Percentiles rank a stretch among this genome's conserved stretches.
phyloP scores from a whole-genome alignment of 2,113 vertebrate genomes.

The Dissostichus mawsoni region DNA sequence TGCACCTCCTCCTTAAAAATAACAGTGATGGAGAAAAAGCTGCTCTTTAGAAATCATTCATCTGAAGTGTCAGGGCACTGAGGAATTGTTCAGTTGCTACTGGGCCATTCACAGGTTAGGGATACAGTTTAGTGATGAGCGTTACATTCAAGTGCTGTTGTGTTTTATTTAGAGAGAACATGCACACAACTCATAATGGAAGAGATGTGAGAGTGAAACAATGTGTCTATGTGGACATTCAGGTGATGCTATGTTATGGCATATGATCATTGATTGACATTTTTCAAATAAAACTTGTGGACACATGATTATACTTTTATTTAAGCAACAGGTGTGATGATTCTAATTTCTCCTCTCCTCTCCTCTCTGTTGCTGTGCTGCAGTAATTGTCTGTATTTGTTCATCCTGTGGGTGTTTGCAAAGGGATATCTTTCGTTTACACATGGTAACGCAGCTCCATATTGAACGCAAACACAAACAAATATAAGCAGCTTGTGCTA shows the following conservation, averaged over 20 bases:
- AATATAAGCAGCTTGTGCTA: constrained; percentile 64
- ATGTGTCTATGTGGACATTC: not conserved
- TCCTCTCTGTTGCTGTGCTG: constrained; percentile 45
- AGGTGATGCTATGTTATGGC: not conserved
- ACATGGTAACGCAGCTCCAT: constrained; percentile 58
- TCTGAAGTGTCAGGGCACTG: constrained; percentile 15
- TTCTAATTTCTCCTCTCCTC: not conserved
- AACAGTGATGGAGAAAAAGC: constrained; percentile 29
- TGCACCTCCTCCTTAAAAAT: constrained; percentile 41
- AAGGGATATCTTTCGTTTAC: constrained; percentile 74
- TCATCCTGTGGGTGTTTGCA: constrained; percentile 73
- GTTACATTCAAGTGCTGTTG: constrained; percentile 1
- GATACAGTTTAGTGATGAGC: constrained; percentile 7
- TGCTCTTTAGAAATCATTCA: constrained; percentile 24
- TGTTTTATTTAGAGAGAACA: constrained; percentile 4
- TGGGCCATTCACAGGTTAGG: constrained; percentile 7
- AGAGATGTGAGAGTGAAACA: not conserved
- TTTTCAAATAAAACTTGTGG: not conserved
- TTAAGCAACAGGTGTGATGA: not conserved
- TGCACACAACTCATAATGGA: not conserved
- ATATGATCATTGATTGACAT: not conserved
- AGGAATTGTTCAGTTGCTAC: constrained; percentile 18
- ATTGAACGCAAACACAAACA: constrained; percentile 79
- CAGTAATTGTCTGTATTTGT: constrained; percentile 75
- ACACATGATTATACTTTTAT: not conserved